Conservation (phyloP, 2,113 vertebrate species). For the Cryptotis parvus region DNA sequence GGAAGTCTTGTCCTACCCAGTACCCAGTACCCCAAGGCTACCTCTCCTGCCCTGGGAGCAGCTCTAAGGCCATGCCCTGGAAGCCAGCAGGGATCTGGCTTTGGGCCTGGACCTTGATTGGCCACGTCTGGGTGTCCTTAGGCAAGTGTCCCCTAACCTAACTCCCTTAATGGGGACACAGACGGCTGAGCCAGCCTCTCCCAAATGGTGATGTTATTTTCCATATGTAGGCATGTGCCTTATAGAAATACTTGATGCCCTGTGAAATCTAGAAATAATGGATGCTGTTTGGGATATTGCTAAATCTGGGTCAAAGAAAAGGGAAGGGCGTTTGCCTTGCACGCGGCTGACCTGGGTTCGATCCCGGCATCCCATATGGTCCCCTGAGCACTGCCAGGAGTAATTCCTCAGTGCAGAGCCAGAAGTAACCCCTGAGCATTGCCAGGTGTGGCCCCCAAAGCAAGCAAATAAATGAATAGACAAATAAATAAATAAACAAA, state of each 20-base stretch:
- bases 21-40: background rate
- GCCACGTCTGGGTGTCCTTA: background rate
- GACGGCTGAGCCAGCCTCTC: background rate
- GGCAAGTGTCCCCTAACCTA: background rate
- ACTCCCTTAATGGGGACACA: background rate
- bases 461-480: background rate
- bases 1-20: background rate
- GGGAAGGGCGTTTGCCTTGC: background rate
- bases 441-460: no score
- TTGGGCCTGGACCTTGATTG: background rate
- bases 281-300: background rate
- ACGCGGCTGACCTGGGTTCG: no score
- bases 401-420: no score
- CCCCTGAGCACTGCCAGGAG: no score
- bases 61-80: background rate
- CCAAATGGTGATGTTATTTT: background rate
- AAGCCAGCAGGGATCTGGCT: background rate
- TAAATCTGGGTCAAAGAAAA: background rate
- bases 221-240: no score
- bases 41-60: background rate
- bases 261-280: no score
- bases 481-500: no score
- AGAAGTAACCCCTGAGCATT: no score
- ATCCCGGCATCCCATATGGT: no score
- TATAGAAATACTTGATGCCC: background rate